Base-by-base conservation (phyloP, 2,888 invertebrate genomes). In the Eumacrocentrus americanus region DNA sequence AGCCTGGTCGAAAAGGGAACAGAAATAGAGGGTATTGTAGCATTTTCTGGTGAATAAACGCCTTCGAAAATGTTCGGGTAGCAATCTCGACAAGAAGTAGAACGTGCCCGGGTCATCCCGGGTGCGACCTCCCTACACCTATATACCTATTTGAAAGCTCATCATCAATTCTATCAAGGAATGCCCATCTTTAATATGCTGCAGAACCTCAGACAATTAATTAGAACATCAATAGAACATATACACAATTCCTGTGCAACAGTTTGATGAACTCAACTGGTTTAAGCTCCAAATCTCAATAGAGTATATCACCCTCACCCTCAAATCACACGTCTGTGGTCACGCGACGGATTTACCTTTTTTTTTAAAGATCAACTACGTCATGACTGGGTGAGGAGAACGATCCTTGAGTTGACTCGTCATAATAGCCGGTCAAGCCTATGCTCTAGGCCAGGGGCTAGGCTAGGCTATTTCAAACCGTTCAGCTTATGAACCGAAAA, bases 361-460 rank as follows among this genome's bases (percentile, higher is more conserved):
- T n/a, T n/a, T n/a, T n/a, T n/a, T n/a, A n/a, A n/a, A n/a, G n/a
- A n/a, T n/a, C n/a, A n/a, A n/a, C n/a, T n/a, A n/a, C 37, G 25
- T 29, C 48, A 34, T 38, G 25, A 35, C 37, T 42, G 58, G 57
- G 52, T 16, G 38, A 50, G 54, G 40, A 29, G 53, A 51, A 54
- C 12, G 46, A 61, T 52, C 62, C 46, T 64, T 52, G 57, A 48
- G 40, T 40, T 56, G 16, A 25, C 22, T 53, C 55, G 51, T 53
- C 50, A 51, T 46, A 71, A 72, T 70, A 68, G 70, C 72, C 68
- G 72, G 72, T 73, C 70, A 72, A 72, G 74, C 74, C 76, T 75
- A 76, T 73, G 72, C 76, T 76, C 76, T 76, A 76, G 76, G 76
- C 76, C 77, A 76, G 76, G 76, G 77, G 75, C 77, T 77, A 77